Base-by-base conservation (phyloP, 2,113 vertebrate genomes). In the Leuciscus idus region DNA sequence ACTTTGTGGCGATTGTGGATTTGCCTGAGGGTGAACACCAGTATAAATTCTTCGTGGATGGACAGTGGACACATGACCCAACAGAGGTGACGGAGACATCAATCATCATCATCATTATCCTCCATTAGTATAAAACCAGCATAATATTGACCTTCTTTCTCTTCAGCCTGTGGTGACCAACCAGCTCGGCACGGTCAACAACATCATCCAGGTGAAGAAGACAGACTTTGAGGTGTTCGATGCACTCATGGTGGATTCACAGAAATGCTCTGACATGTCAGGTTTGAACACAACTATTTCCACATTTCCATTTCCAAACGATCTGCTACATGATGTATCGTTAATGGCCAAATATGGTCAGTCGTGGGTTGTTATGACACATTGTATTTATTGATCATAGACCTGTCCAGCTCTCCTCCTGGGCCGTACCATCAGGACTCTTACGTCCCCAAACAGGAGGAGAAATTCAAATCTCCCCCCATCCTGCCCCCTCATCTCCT, bases 141-240 rank as follows among this genome's bases (percentile, higher is more conserved):
- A 52, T 33, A 36, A 76, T 36, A 33, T 1, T 86, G 33, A 73
- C 19, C 50, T 28, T 43, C 11, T 9, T 50, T 62, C 36, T 64
- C 36, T 3, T 57, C 91, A 99, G 98, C 98, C 98, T 3, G 90
- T 98, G 82, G 93, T 97, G 86, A 99, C 98, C 93, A 99, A 95
- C 92, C 97, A 99, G 91, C 93, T 99, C 2, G 98, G 98, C 50
- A 98, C 97, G 0, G 92, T 99, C 91, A 99, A 99, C 94, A 99
- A 99, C 77, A 57, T 99, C 90, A 98, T 99, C 92, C 97, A 98
- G 91, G 98, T 99, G 95, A 98, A 97, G 96, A 98, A 97, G 93
- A 99, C 98, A 0, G 98, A 99, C 95, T 99, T 99, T 92, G 98
- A 99, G 95, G 98, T 99, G 62, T 99, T 99, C 12, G 98, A 99